Evolutionary conservation across 1,140 invertebrate genomes (phyloP), one percentile per base, ranked within the genome.

Genomic region (Pogonomyrmex californicus): DNA sequence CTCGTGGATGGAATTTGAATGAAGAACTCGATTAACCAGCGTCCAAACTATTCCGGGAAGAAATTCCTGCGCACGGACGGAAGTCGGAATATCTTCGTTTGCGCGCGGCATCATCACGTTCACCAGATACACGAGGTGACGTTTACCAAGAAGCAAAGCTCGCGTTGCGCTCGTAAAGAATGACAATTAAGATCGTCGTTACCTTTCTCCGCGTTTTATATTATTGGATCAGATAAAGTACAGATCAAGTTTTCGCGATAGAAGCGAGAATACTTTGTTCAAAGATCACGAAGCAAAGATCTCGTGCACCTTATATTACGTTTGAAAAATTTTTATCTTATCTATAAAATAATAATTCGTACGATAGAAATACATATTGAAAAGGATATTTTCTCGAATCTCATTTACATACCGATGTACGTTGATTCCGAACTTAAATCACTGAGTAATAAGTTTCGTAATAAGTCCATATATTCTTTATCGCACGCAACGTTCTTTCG

Each of bases 1-100:
- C 23, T 38, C 66, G 66, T 82, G 66, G 2, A 47, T 58, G 51
- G 78, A 71, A 82, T 82, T 71, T 56, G 51, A 82, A 82, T 82
- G 51, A 82, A 71, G 66, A 71, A 44, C 49, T 33, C 38, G 65
- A 58, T 71, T 71, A 71, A 58, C 14, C 36, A 14, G 78, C 65
- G 65, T 71, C 17, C 49, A 30, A 71, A 71, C 36, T 56, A 82
- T 71, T 82, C 65, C 65, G 66, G 66, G 66, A 82, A 82, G 62
- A 79, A 79, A 78, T 78, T 81, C 77, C 47, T 81, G 63, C n/a
- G 63, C 63, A 41, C 63, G 77, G 47, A 70, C 77, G 63, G 77
- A 81, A 81, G 77, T 68, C 23, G 47, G 77, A 70, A 54, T 68
- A 54, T 81, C 47, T 81, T 44, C 0, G 33, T 54, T 81, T 36